These are phyloP conservation scores for Biston betularia DNA, from an alignment of 2,888 invertebrate genomes.

Conservation along the genomic window DNA sequence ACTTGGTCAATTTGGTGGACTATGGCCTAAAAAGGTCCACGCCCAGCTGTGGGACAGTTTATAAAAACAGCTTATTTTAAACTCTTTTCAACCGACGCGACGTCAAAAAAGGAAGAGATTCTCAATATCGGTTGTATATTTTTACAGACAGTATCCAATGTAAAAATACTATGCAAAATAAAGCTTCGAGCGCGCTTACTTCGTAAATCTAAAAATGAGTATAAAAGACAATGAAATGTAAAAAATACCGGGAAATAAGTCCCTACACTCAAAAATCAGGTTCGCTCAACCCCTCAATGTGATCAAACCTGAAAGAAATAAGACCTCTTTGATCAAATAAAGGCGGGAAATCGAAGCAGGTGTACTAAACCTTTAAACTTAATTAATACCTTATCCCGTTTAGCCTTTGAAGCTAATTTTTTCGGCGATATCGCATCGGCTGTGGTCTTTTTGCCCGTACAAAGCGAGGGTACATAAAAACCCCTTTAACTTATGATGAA, in stretches of 20 bases:
- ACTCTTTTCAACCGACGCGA: too few species aligned
- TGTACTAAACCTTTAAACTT: constrained; percentile 68
- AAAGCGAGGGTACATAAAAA: constrained; percentile 80
- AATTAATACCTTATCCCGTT: constrained; percentile 77
- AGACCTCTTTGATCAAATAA: constrained; percentile 35
- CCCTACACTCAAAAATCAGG: constrained; percentile 1
- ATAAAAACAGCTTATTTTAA: too few species aligned
- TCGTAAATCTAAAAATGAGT: neutral
- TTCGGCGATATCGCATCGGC: constrained; percentile 69
- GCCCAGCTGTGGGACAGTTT: too few species aligned
- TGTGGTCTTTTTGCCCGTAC: constrained; percentile 74
- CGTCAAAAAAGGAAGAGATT: too few species aligned
- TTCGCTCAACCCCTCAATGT: constrained; percentile 13
- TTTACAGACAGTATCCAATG: too few species aligned
- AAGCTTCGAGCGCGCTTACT: too few species aligned
- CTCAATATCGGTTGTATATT: too few species aligned
- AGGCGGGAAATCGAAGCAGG: constrained; percentile 33
- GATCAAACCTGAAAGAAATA: constrained; percentile 32
- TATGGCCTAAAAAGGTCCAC: too few species aligned
- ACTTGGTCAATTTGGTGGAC: too few species aligned
- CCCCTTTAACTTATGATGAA: constrained; percentile 87
- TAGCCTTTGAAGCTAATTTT: constrained; percentile 71
- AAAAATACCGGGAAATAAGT: neutral
- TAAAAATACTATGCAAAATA: too few species aligned
- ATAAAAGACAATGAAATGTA: neutral